Base-by-base conservation (phyloP, 2,888 invertebrate species). In the Polydrusus cervinus region DNA sequence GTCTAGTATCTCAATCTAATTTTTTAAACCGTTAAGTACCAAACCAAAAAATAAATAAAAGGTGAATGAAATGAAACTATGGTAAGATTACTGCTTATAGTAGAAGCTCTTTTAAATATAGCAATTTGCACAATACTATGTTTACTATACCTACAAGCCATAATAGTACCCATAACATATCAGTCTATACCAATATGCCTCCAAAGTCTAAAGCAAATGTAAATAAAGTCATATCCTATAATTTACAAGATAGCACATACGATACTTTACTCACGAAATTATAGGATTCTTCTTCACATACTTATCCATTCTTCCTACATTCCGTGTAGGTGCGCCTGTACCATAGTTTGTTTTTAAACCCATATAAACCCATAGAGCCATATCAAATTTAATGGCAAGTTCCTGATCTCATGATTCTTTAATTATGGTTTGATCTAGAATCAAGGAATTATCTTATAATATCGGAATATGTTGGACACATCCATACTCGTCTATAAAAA, bases 361-460 rank as follows among this genome's bases (percentile, higher is more conserved):
- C 34, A 49, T 60, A 69, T 40, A 55, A 45, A 65, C 66, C 60
- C 60, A 65, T 65, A 47, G 57, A 71, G 65, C 71, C 65, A 66
- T 72, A 72, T 72, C 72, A 60, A 66, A 72, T 72, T 72, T 60
- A 64, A 72, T 66, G 62, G 66, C n/a, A 55, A 72, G 72, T 72
- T 72, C 66, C 66, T 60, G 66, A 65, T 65, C 71, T 65, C 30
- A 43, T 71, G 65, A 72, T 72, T 72, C 72, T 55, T 72, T 72
- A 72, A 72, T 72, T 66, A 72, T 38, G 45, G 71, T 43, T 55
- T 40, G 55, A 71, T 67, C 67, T 67, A 71, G 69, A 69, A 69
- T 47, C 69, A 61, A 47, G 13, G 47, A 47, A 57, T 61, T 61
- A 69, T 69, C 61, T 45, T 61, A 60, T 34, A 10, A 34, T 61